These are phyloP conservation scores for Hucho hucho DNA, from an alignment of 2,113 vertebrate genomes.

Conservation along the genomic window DNA sequence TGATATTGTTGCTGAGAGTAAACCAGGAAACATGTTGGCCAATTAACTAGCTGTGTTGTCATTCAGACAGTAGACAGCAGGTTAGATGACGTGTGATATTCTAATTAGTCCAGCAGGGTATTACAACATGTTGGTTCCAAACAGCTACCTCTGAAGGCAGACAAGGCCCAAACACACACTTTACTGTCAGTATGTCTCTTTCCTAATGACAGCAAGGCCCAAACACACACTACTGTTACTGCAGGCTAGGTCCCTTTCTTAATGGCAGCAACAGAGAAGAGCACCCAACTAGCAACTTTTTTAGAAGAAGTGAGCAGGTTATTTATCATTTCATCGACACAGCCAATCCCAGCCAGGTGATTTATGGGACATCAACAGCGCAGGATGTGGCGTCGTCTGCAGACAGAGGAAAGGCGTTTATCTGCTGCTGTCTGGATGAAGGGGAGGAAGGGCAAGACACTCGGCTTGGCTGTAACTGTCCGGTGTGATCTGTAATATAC, in stretches of 20 bases:
- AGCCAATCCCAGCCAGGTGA: slow-evolving; percentile 25
- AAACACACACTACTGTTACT: not conserved
- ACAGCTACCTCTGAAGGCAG: too few relatives aligned
- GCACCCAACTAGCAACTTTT: too few relatives aligned
- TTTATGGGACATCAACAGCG: slow-evolving; percentile 38
- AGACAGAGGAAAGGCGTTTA: slow-evolving; percentile 46
- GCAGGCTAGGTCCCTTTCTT: too few relatives aligned
- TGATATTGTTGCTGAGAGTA: slow-evolving; percentile 13
- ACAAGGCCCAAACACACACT: too few relatives aligned
- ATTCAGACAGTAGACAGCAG: not conserved
- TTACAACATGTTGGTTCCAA: not conserved
- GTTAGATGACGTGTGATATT: slow-evolving; percentile 38
- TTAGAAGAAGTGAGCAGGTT: too few relatives aligned
- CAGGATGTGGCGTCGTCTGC: slow-evolving; percentile 39
- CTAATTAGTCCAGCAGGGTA: slow-evolving; percentile 44
- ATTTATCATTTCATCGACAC: slow-evolving; percentile 13
- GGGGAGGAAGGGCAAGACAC: slow-evolving; percentile 13
- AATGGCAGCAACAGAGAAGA: too few relatives aligned
- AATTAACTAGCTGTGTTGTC: slow-evolving; percentile 32
- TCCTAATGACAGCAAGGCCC: slow-evolving; percentile 12
- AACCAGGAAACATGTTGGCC: slow-evolving; percentile 20
- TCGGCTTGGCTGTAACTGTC: not conserved
- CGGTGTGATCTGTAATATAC: not conserved
- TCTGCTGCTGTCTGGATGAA: slow-evolving; percentile 15
- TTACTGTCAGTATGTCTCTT: slow-evolving; percentile 35